Evolutionary conservation across 23 tunicate species (phyloP), one percentile per base, ranked within the genome.

Genomic region (Phallusia fumigata): DNA sequence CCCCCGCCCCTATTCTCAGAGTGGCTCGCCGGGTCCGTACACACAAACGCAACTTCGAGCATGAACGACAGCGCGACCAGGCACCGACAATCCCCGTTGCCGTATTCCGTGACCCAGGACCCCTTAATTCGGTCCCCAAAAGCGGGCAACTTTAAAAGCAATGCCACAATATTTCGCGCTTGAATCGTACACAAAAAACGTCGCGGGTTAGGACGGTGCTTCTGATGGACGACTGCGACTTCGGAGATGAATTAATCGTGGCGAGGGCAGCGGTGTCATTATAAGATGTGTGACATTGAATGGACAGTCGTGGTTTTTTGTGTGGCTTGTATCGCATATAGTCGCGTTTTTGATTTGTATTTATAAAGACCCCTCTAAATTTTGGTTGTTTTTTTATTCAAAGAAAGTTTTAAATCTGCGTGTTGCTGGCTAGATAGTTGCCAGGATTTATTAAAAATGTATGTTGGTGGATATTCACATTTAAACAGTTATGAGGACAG

Each of bases 101-200:
- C 69, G 69, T 24, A 22, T 5, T 58, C 28, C 69, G 28, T 58
- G 69, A 58, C 69, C 69, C 69, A 16, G 69, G 69, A 58, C 69
- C 69, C 69, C 16, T 24, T 58, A 58, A 58, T 58, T 58, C 69
- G 69, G 69, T 22, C 69, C 69, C n/a, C 69, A 22, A 16, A 58
- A 22, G 69, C 28, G 26, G 26, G 69, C 69, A 24, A 58, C 69
- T 24, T 24, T 58, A 58, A 58, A 58, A 58, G 69, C 69, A 58
- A 22, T 13, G 69, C 28, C 28, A 22, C 28, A 24, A 58, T 58
- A 58, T 58, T 58, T 58, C 69, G 69, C 69, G 69, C 69, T 58
- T 58, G 69, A 58, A 21, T 58, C 69, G 69, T 24, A 58, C 28
- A 58, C 69, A 58, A 58, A 51, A 58, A 58, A 24, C 69, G 69